Evolutionary conservation across 2,797 vertebrate species (phyloP).

Genomic region (Oreortyx pictus): DNA sequence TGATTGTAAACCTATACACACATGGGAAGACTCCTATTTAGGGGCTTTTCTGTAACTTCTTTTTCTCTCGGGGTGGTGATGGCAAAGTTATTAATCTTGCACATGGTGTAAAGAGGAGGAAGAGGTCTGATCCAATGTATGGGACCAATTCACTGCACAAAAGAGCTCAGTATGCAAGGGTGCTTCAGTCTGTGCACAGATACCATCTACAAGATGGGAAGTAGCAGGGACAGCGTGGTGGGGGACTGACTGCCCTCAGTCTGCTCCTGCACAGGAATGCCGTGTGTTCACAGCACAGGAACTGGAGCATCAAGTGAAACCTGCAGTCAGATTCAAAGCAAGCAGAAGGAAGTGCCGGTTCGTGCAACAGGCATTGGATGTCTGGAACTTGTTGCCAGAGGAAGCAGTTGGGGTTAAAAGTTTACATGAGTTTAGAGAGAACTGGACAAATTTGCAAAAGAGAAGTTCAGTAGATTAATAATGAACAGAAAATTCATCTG

Average conservation of each 20-base stretch:
- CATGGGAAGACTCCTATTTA: background rate
- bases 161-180: background rate
- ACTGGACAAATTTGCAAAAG: background rate
- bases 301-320: background rate
- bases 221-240: background rate
- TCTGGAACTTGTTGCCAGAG: slow-evolving; percentile 1
- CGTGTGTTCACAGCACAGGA: background rate
- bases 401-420: slow-evolving; percentile 35
- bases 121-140: background rate
- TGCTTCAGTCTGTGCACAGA: background rate
- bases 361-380: background rate
- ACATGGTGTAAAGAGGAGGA: background rate
- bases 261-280: background rate
- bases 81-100: background rate
- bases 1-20: background rate
- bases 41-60: background rate
- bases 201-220: background rate
- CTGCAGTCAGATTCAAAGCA: slow-evolving; percentile 3
- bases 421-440: background rate
- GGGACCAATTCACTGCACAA: background rate
- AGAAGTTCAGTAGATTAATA: slow-evolving; percentile 4
- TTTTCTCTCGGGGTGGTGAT: background rate
- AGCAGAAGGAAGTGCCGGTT: slow-evolving; percentile 1
- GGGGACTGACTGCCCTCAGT: background rate
- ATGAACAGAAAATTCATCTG: background rate